Evolutionary conservation across 2,113 vertebrate genomes (phyloP).

Genomic region (Herpailurus yagouaroundi): DNA sequence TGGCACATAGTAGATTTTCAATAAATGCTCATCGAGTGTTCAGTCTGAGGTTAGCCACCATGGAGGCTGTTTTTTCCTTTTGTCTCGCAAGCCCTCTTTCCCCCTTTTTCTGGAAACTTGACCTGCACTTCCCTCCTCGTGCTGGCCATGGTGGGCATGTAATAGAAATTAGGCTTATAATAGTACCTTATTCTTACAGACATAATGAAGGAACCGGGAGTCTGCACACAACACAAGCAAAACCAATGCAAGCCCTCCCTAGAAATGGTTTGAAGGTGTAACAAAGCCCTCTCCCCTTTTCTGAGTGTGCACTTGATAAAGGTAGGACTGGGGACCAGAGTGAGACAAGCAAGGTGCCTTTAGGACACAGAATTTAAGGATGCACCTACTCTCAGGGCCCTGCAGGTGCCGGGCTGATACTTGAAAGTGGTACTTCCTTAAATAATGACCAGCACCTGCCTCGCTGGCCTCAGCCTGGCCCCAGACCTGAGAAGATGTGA

Average conservation of each 20-base stretch:
- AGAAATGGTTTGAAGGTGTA: neutral
- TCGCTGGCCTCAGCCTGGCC: neutral
- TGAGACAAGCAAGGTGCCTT: neutral
- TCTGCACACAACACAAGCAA: neutral
- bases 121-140: rapidly evolving
- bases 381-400: rapidly evolving
- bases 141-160: rapidly evolving
- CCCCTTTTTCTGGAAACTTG: neutral
- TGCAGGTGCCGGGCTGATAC: neutral
- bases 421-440: neutral
- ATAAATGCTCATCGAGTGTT: neutral
- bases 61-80: neutral
- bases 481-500: neutral
- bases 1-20: neutral
- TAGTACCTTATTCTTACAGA: rapidly evolving
- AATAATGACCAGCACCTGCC: rapidly evolving
- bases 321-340: neutral
- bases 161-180: neutral
- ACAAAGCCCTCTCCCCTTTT: neutral
- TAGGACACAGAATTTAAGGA: neutral
- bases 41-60: neutral
- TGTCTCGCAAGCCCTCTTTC: neutral
- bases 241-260: neutral
- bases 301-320: neutral
- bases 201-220: too few relatives aligned